Percentiles rank a stretch among this genome's conserved stretches.
Conservation (phyloP, 92 coral and sea anemone species). For the Phymanthus crucifer region DNA sequence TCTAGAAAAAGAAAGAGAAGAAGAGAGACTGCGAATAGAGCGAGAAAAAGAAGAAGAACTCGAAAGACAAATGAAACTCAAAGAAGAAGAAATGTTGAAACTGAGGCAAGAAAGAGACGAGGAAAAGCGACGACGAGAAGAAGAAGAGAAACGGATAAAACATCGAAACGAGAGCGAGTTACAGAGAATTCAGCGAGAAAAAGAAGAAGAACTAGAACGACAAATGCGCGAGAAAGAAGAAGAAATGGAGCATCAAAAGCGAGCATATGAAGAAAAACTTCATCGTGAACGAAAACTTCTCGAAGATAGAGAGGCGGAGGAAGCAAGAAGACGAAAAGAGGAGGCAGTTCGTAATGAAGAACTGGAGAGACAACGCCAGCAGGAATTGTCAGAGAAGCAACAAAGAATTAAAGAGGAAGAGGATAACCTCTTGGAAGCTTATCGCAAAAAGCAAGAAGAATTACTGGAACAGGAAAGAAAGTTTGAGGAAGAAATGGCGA, state of each 20-base stretch:
- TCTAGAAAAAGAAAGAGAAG: slow-evolving; percentile 58
- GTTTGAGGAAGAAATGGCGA: slow-evolving; percentile 88
- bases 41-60: slow-evolving; percentile 69
- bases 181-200: slow-evolving; percentile 53
- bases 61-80: slow-evolving; percentile 67
- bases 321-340: slow-evolving; percentile 55
- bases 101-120: slow-evolving; percentile 60
- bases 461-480: slow-evolving; percentile 84
- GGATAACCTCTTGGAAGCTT: slow-evolving; percentile 85
- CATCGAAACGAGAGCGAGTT: slow-evolving; percentile 29
- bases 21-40: slow-evolving; percentile 49
- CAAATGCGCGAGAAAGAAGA: slow-evolving; percentile 82
- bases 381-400: slow-evolving; percentile 53
- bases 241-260: slow-evolving; percentile 70
- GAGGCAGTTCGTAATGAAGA: slow-evolving; percentile 52
- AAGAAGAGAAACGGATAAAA: slow-evolving; percentile 47
- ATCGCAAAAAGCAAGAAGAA: slow-evolving; percentile 86
- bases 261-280: slow-evolving; percentile 62
- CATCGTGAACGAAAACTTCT: slow-evolving; percentile 58
- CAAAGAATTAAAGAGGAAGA: slow-evolving; percentile 83
- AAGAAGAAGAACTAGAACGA: slow-evolving; percentile 70
- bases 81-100: slow-evolving; percentile 67
- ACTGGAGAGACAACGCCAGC: slow-evolving; percentile 38
- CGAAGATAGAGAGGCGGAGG: slow-evolving; percentile 65
- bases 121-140: slow-evolving; percentile 66